Conservation (phyloP, 2,113 vertebrate species). For the Sclerurus mexicanus region DNA sequence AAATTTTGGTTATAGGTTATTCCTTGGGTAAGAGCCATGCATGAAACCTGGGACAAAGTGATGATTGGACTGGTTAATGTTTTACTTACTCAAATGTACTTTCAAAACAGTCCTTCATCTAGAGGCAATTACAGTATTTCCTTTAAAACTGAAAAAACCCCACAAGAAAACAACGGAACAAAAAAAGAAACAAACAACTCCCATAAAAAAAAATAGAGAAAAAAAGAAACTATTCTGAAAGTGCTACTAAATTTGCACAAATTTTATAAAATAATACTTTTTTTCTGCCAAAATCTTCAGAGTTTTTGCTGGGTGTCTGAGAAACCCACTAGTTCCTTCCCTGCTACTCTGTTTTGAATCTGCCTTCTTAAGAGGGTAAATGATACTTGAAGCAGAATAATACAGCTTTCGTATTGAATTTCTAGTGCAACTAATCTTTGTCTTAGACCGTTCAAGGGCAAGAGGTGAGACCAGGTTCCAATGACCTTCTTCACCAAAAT, state of each 20-base stretch:
- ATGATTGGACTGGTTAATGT: background rate
- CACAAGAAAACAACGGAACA: rapidly evolving
- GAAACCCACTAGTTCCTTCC: background rate
- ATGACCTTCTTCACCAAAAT: background rate
- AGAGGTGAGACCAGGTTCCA: background rate
- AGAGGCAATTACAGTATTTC: background rate
- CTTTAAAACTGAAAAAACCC: background rate
- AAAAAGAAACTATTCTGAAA: rapidly evolving
- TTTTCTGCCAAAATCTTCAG: background rate
- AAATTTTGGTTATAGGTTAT: background rate
- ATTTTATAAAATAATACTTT: background rate
- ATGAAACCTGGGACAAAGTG: background rate
- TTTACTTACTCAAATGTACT: background rate
- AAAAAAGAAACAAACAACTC: background rate
- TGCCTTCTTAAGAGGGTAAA: background rate
- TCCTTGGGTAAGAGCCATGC: background rate
- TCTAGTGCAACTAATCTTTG: background rate
- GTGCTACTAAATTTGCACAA: background rate
- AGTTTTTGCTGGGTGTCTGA: background rate
- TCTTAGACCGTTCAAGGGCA: background rate
- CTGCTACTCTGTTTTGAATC: background rate
- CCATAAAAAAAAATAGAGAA: background rate
- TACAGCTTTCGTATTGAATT: background rate
- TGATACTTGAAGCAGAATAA: background rate
- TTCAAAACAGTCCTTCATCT: background rate